phyloP scores from a whole-genome alignment of 1,140 invertebrate genomes.

The Halyomorpha halys region DNA sequence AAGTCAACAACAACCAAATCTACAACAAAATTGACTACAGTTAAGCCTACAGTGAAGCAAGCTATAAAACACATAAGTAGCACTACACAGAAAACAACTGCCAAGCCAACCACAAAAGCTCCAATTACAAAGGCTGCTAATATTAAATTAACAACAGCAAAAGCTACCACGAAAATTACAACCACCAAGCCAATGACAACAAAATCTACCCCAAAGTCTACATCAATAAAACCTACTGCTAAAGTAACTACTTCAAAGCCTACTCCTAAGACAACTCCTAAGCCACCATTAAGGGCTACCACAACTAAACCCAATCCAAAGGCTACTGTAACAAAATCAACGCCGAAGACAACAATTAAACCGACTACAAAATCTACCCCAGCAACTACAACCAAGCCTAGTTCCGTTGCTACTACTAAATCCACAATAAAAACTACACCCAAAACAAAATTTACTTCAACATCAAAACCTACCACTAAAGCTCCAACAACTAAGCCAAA shows the following conservation, averaged over 20 bases:
- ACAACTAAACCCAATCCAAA: conserved; percentile 8
- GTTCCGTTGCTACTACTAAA: conserved; percentile 2
- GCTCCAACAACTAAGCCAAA: neutral
- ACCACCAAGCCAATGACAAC: conserved; percentile 22
- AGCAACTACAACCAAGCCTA: conserved; percentile 12
- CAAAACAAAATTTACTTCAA: conserved; percentile 12
- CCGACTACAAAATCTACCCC: conserved; percentile 15
- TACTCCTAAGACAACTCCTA: conserved; percentile 17
- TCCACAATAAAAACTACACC: neutral
- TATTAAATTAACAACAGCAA: conserved; percentile 23
- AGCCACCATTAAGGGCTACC: conserved; percentile 15
- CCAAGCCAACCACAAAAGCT: conserved; percentile 12
- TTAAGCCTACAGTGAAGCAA: conserved; percentile 6
- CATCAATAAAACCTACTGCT: conserved; percentile 22
- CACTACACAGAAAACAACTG: neutral
- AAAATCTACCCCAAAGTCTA: conserved; percentile 4
- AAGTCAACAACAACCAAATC: conserved; percentile 23
- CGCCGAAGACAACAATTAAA: conserved; percentile 2
- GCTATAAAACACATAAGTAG: neutral
- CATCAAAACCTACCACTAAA: neutral
- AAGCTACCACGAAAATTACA: conserved; percentile 22
- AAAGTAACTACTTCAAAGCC: conserved; percentile 13
- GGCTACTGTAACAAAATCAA: conserved; percentile 5
- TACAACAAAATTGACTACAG: conserved; percentile 5
- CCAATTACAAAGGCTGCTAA: conserved; percentile 24